Evolutionary conservation across 1,140 invertebrate genomes (phyloP), one percentile per base, ranked within the genome.

Genomic region (Scaptomyza hsui): DNA sequence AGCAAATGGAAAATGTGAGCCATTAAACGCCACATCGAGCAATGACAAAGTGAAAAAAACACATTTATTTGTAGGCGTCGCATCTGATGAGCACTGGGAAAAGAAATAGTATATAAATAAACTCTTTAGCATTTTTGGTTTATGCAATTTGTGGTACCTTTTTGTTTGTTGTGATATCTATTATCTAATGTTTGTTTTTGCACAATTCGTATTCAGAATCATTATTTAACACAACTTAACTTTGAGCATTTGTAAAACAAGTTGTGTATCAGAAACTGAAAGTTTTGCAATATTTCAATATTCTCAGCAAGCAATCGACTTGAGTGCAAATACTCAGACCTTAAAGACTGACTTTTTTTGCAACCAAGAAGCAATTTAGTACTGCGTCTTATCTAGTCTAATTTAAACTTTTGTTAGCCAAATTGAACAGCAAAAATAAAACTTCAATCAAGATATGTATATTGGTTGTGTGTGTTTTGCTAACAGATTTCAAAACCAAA

Each of bases 21-120:
- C 52, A 71, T 71, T 71, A 71, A 52, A 65, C 37, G 61, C 19
- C 13, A 26, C 67, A 63, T 70, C 44, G 60, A 55, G 51, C 59
- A 55, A 21, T 60, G 37, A 39, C 47, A 68, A 64, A 55, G 53
- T 39, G 24, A 29, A 64, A 70, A 56, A 39, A 21, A 35, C 13
- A 63, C 59, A 70, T 63, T 63, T 18, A 53, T 18, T 62, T 32
- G 47, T 49, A 49, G 13, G 24, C 13, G 15, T 19, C n/a, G 10
- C 3, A 56, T 29, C 18, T 42, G 53, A 44, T 44, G 26, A 44
- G 24, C 24, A 44, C 15, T 21, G 15, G 24, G 4, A 26, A 6
- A 16, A n/a, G n/a, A 16, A 13, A 42, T 18, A 57, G 19, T 29
- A 18, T 10, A 13, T 29, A 60, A 56, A 41, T 26, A 6, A 42